phyloP scores from a whole-genome alignment of 2,113 vertebrate genomes.

The Petrocephalus zakoni region DNA sequence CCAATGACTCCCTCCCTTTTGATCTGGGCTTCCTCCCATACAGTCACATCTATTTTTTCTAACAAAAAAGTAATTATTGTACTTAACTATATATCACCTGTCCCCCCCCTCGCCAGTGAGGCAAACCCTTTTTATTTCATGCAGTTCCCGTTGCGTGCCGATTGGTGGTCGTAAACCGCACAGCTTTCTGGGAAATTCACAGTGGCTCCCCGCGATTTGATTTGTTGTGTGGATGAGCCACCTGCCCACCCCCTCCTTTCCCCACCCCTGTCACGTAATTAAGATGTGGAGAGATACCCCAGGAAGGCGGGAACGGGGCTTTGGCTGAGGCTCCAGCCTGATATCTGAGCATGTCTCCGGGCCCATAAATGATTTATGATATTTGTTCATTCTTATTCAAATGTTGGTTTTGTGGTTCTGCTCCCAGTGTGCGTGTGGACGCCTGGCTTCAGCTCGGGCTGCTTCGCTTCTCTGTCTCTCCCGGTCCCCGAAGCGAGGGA shows the following conservation, averaged over 20 bases:
- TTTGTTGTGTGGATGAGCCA: slow-evolving; percentile 12
- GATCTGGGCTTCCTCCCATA: neutral
- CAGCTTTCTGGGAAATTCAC: slow-evolving; percentile 15
- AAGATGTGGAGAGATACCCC: slow-evolving; percentile 15
- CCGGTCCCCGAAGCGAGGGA: neutral
- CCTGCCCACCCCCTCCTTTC: neutral
- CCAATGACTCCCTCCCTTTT: neutral
- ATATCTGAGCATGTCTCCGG: slow-evolving; percentile 29
- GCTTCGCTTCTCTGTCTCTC: neutral
- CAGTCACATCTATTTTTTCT: neutral
- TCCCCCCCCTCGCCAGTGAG: neutral
- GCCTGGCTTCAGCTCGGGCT: neutral
- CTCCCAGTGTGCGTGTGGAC: slow-evolving; percentile 6
- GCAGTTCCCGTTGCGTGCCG: neutral
- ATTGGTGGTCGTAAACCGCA: slow-evolving; percentile 6
- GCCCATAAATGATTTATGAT: slow-evolving; percentile 40
- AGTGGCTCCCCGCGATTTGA: slow-evolving; percentile 9
- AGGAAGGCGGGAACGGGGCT: neutral
- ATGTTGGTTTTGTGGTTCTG: slow-evolving; percentile 24
- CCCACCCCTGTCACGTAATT: slow-evolving; percentile 2
- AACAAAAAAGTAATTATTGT: slow-evolving; percentile 5
- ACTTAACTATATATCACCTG: neutral
- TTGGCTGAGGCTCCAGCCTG: slow-evolving; percentile 24
- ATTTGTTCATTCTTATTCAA: slow-evolving; percentile 38
- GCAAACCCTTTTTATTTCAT: neutral